Evolutionary conservation across 2,888 invertebrate genomes (phyloP), one percentile per base, ranked within the genome.

Genomic region (Cerceris rybyensis): DNA sequence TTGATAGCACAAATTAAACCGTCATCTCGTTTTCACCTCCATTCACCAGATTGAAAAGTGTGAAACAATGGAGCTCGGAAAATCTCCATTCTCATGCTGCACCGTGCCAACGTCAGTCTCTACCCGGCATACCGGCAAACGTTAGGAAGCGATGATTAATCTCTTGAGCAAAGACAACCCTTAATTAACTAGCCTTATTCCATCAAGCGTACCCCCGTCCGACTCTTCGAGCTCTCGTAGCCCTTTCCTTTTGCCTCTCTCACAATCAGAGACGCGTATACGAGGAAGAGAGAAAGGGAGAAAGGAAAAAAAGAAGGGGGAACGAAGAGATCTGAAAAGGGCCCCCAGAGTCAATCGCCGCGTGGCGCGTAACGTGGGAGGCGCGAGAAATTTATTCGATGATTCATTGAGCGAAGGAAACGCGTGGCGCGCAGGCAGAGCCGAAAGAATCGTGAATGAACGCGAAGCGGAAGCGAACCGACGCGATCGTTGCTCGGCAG

Each of bases 401-500:
- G 85, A 85, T 75, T 85, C 85, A 85, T 75, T 52, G 14, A 72
- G 70, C 69, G 78, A 57, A 82, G 85, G 85, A 78, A 82, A 75
- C 78, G 75, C 75, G 75, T 77, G 77, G 66, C 73, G 85, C 80
- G 86, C 81, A 76, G 83, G 81, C 59, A 80, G 70, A 76, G 80
- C 59, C 63, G 75, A 83, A 79, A 81, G 79, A 81, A 72, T 79
- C 72, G 76, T 85, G 85, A 85, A 83, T 83, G 86, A 85, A 86
- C 86, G 81, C 78, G 66, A 76, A 86, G 76, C 86, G 85, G 85
- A 86, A 84, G 80, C 70, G 83, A 80, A 73, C 66, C 58, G 79
- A 78, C 78, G 70, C 77, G 75, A 78, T 76, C 78, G 72, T 67
- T 70, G 55, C 64, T 61, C 43, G 68, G 65, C 85, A 75, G 80